These are phyloP conservation scores for Apis mellifera DNA, from an alignment of 1,140 invertebrate species.

Conservation along the genomic window Amel_HAv3.1 CM009936.2:5579501-5580000, in stretches of 20 bases:
- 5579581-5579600: constrained; percentile 31
- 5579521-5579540: constrained; percentile 35
- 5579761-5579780: background rate
- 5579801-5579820: too few relatives aligned
- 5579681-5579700: constrained; percentile 70
- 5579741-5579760: background rate
- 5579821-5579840: too few relatives aligned
- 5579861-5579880: too few relatives aligned
- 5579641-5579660: constrained; percentile 65
- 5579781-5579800: background rate
- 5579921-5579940: too few relatives aligned
- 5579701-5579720: constrained; percentile 49
- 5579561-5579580: constrained; percentile 52
- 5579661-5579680: constrained; percentile 59
- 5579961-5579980: too few relatives aligned
- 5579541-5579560: constrained; percentile 37
- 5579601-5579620: background rate
- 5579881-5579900: too few relatives aligned
- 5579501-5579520: constrained; percentile 55
- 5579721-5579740: constrained; percentile 35
- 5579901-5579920: too few relatives aligned
- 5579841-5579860: too few relatives aligned
- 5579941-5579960: too few relatives aligned
- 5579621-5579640: constrained; percentile 12
- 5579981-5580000: too few relatives aligned